Percentiles rank a stretch among this genome's conserved stretches.
phyloP scores from a whole-genome alignment of 2,888 invertebrate species.

The Drosophila pseudotalamancana region DNA sequence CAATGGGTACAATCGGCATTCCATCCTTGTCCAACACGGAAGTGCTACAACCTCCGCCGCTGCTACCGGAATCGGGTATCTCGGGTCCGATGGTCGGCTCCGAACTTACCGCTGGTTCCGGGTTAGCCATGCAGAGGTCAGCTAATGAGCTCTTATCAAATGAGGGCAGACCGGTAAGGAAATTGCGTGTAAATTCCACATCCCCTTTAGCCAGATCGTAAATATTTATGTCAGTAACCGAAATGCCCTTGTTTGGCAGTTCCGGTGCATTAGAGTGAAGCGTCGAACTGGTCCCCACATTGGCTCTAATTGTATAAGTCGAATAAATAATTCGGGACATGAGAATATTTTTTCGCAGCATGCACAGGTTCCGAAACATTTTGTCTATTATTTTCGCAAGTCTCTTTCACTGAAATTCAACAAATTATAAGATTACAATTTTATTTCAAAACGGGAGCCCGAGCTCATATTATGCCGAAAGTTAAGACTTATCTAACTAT shows the following conservation, averaged over 20 bases:
- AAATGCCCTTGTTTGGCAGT: not conserved
- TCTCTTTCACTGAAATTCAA: not conserved
- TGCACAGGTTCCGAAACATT: constrained; percentile 54
- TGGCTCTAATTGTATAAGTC: constrained; percentile 11
- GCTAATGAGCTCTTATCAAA: not conserved
- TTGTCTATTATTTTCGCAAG: constrained; percentile 6
- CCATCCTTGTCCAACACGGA: constrained; percentile 47
- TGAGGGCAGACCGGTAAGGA: constrained; percentile 33
- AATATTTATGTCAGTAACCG: constrained; percentile 51
- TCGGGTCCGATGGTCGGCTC: not conserved
- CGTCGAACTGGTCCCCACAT: constrained; percentile 10
- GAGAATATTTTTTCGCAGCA: constrained; percentile 39
- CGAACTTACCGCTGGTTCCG: not conserved
- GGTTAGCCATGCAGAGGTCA: not conserved
- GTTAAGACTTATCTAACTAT: constrained; percentile 6
- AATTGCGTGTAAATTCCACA: constrained; percentile 56
- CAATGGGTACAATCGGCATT: constrained; percentile 55
- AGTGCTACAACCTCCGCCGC: not conserved
- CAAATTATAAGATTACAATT: constrained; percentile 14
- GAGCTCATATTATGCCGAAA: constrained; percentile 42
- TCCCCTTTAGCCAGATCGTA: constrained; percentile 53
- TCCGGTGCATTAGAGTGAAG: not conserved
- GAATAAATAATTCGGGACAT: constrained; percentile 18
- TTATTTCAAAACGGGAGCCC: constrained; percentile 16
- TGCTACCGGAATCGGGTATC: not conserved